Evolutionary conservation across 2,113 vertebrate species (phyloP).

Genomic region (Menidia beryllina): DNA sequence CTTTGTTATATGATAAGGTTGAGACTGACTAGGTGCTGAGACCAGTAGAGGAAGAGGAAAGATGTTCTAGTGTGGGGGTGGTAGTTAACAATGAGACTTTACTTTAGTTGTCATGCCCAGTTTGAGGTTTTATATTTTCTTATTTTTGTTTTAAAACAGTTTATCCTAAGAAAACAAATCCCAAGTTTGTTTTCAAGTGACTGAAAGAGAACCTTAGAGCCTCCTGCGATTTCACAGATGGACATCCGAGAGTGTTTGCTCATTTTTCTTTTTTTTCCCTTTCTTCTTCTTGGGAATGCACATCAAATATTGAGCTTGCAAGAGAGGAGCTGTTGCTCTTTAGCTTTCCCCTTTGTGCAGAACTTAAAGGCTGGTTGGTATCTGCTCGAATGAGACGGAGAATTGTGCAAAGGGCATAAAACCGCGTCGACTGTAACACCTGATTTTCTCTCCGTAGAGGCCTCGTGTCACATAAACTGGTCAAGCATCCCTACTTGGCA

Average conservation of each 20-base stretch:
- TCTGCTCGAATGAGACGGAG: not conserved
- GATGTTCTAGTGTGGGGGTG: not conserved
- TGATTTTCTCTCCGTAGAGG: slow-evolving; percentile 1
- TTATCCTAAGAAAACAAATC: not conserved
- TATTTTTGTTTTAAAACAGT: not conserved
- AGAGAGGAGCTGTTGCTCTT: not conserved
- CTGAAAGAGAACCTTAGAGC: not conserved
- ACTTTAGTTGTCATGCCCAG: not conserved
- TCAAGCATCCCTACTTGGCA: slow-evolving; percentile 9
- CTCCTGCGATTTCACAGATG: slow-evolving; percentile 9
- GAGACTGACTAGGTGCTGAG: slow-evolving; percentile 33
- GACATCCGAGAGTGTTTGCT: slow-evolving; percentile 3
- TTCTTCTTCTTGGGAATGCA: too few relatives aligned
- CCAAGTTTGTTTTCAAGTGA: not conserved
- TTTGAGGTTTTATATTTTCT: not conserved
- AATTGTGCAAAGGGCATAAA: slow-evolving; percentile 10
- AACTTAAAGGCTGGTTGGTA: not conserved
- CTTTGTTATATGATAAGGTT: too few relatives aligned
- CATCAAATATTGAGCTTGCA: slow-evolving; percentile 3
- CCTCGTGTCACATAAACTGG: slow-evolving; percentile 16
- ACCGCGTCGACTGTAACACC: not conserved
- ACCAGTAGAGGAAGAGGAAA: slow-evolving; percentile 20
- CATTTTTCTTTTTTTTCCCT: too few relatives aligned
- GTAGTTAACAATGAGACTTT: not conserved
- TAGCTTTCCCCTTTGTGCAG: not conserved